Percentiles rank a stretch among this genome's conserved stretches.
Evolutionary conservation across 2,888 invertebrate genomes (phyloP).

Genomic region (Ceratothoa steindachneri): DNA sequence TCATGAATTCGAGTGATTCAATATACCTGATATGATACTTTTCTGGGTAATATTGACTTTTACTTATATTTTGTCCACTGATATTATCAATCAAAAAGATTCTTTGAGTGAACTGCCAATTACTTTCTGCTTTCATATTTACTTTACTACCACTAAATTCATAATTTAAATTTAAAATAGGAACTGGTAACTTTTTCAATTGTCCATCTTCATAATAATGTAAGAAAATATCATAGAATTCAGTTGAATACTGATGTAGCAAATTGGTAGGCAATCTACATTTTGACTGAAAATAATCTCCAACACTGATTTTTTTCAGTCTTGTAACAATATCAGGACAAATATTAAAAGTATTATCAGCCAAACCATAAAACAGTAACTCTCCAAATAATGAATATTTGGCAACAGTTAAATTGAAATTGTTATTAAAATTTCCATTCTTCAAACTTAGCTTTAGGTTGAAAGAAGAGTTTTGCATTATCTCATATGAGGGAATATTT

Average conservation of each 20-base stretch:
- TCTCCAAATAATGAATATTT: constrained; percentile 55
- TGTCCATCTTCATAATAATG: constrained; percentile 55
- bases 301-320: constrained; percentile 45
- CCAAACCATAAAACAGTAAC: constrained; percentile 50
- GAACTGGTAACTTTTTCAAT: constrained; percentile 57
- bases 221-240: constrained; percentile 60
- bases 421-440: constrained; percentile 50
- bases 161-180: constrained; percentile 59
- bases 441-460: too few relatives aligned
- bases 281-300: constrained; percentile 37
- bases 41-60: constrained; percentile 27
- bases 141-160: constrained; percentile 52
- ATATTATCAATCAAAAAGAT: constrained; percentile 66
- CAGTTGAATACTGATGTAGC: constrained; percentile 52
- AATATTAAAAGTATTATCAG: constrained; percentile 48
- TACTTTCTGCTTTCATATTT: constrained; percentile 50
- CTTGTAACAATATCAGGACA: constrained; percentile 50
- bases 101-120: constrained; percentile 65
- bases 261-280: constrained; percentile 34
- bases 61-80: constrained; percentile 52
- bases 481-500: constrained; percentile 54
- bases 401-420: constrained; percentile 55
- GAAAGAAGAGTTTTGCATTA: constrained; percentile 56
- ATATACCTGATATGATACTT: constrained; percentile 37
- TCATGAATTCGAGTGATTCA: constrained; percentile 34